A percentile compares a stretch with the other conserved stretches of the same genome.
Conservation (phyloP, 2,888 invertebrate species). For the Rhabditoides inermis region DNA sequence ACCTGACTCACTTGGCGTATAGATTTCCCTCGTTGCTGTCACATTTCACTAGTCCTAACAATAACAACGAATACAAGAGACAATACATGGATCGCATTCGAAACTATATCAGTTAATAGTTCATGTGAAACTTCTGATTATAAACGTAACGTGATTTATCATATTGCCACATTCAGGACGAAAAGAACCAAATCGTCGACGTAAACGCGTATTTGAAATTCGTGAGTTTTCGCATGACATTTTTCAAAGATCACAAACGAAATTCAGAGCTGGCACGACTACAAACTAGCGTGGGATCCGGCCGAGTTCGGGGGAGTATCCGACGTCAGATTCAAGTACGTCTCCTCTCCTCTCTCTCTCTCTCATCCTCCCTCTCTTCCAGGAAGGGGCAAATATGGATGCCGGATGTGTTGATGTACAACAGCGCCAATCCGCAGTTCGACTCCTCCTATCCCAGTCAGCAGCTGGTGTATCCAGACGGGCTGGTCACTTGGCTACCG, state of each 20-base stretch:
- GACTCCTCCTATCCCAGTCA: constrained; percentile 95
- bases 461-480: constrained; percentile 88
- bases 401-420: constrained; percentile 42
- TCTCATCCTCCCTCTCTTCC: too few relatives aligned
- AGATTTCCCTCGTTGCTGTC: too few relatives aligned
- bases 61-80: too few relatives aligned
- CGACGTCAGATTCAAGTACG: constrained; percentile 24
- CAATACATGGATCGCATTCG: too few relatives aligned
- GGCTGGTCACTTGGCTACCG: constrained; percentile 88
- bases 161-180: constrained; percentile 20
- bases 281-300: constrained; percentile 31
- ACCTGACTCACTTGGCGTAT: too few relatives aligned
- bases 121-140: too few relatives aligned
- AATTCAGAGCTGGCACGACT: constrained; percentile 28
- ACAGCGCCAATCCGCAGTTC: constrained; percentile 89
- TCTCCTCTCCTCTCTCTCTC: not conserved
- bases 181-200: constrained; percentile 38
- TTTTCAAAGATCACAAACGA: not conserved
- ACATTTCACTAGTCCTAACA: too few relatives aligned
- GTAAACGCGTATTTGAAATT: constrained; percentile 39
- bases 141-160: too few relatives aligned
- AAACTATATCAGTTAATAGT: too few relatives aligned
- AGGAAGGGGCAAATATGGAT: constrained; percentile 34
- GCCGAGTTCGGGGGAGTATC: constrained; percentile 30
- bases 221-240: not conserved